Percentiles rank a stretch among this genome's conserved stretches.
These are phyloP conservation scores for Aquatica leii DNA, from an alignment of 2,888 invertebrate genomes.

Conservation along the genomic window DNA sequence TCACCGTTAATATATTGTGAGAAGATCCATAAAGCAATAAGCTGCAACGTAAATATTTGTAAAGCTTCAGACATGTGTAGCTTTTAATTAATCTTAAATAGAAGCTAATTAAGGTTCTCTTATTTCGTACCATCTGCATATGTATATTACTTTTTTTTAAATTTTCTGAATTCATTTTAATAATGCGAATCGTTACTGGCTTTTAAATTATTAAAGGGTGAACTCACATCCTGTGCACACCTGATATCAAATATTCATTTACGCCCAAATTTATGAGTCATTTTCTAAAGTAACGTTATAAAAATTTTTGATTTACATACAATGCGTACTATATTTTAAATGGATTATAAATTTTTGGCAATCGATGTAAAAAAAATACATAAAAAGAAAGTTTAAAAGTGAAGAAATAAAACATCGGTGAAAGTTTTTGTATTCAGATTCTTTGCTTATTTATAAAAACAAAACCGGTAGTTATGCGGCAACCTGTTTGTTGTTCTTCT, in stretches of 20 bases:
- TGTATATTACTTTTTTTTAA: neutral
- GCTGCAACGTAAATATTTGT: conserved; percentile 28
- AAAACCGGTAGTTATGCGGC: conserved; percentile 11
- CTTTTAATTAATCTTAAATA: conserved; percentile 17
- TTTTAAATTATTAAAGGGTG: conserved; percentile 30
- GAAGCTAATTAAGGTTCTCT: conserved; percentile 12
- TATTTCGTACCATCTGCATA: too few species aligned
- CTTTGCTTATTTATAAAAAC: neutral
- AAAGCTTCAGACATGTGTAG: conserved; percentile 26
- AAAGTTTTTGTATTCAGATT: too few species aligned
- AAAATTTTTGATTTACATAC: conserved; percentile 30
- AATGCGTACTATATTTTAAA: conserved; percentile 15
- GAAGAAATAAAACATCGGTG: too few species aligned
- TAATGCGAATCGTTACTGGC: conserved; percentile 11
- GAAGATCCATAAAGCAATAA: conserved; percentile 21
- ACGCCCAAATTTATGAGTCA: conserved; percentile 33
- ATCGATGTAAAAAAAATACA: neutral
- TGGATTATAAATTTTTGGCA: neutral
- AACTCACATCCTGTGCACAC: conserved; percentile 31
- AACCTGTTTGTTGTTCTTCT: conserved; percentile 14
- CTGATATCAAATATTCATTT: conserved; percentile 33
- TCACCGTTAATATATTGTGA: conserved; percentile 15
- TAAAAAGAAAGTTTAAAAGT: too few species aligned
- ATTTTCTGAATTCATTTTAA: neutral
- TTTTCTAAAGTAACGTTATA: conserved; percentile 16